Evolutionary conservation across 2,888 invertebrate species (phyloP), one percentile per base, ranked within the genome.

Genomic region (Mystacides longicornis): DNA sequence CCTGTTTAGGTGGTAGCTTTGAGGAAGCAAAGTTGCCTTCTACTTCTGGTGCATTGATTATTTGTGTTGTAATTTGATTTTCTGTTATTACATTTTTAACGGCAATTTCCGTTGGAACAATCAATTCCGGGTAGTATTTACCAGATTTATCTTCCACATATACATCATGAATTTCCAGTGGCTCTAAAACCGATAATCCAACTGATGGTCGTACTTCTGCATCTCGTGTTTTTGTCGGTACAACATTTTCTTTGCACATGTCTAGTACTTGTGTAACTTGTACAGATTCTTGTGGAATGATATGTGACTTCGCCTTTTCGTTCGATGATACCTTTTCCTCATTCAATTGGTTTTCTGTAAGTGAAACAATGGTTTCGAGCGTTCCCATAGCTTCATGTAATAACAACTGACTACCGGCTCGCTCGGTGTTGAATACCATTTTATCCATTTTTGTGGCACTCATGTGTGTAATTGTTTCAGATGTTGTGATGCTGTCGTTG

Each of bases 51-150:
- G 83, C 78, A 63, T 83, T 69, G 63, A 81, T 82, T 66, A 83
- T 80, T 69, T 83, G 79, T 16, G 84, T 84, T 3, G 81, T 69
- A 46, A 84, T 68, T 67, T 85, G 82, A 66, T 81, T 83, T 61
- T 85, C 85, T 11, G 85, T 75, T 23, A 84, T 73, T 0, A 89
- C 69, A 55, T 81, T 77, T 67, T 81, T 76, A 21, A 78, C 81
- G 2, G 89, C 89, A 9, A 81, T 77, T 79, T 89, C 89, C 2
- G 89, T 89, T 0, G 89, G 85, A 1, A 89, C 88, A 65, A 89
- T 85, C 50, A 86, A 69, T 70, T 89, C 87, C 2, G 89, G 88
- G 66, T 87, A 82, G 66, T 87, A 87, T 71, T 88, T 88, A 14
- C 84, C 85, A 7, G 87, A 85, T 67, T 85, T 86, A 56, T 83